A percentile compares a stretch with the other conserved stretches of the same genome.
phyloP scores from a whole-genome alignment of 2,888 invertebrate species.

The Chamaedrilus cognettii region DNA sequence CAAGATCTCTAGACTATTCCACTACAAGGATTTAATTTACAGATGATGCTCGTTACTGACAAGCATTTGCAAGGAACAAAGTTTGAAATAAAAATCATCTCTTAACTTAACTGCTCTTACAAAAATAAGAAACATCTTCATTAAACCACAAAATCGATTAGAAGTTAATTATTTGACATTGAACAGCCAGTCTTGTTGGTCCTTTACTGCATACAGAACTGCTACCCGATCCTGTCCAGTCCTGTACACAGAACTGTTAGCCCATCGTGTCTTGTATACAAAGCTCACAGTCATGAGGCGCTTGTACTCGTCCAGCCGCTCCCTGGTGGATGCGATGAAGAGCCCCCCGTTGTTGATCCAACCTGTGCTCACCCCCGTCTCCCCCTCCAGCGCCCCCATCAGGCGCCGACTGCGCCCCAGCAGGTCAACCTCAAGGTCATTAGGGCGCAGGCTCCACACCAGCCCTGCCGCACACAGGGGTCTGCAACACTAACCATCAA shows the following conservation, averaged over 20 bases:
- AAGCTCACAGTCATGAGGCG: constrained; percentile 77
- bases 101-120: too few species aligned
- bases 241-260: constrained; percentile 75
- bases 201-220: too few species aligned
- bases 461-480: constrained; percentile 58
- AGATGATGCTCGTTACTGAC: too few species aligned
- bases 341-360: constrained; percentile 90
- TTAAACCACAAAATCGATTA: too few species aligned
- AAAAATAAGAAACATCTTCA: too few species aligned
- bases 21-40: too few species aligned
- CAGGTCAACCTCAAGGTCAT: constrained; percentile 81
- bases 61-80: too few species aligned
- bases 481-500: background rate
- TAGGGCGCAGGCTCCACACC: constrained; percentile 82
- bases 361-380: constrained; percentile 80
- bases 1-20: too few species aligned
- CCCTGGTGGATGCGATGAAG: constrained; percentile 78
- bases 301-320: constrained; percentile 81
- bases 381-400: constrained; percentile 69
- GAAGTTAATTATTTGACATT: too few species aligned
- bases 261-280: constrained; percentile 73
- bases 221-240: constrained; percentile 73
- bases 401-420: constrained; percentile 67
- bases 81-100: too few species aligned
- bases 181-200: too few species aligned